phyloP scores from a whole-genome alignment of 2,797 vertebrate genomes.

The Phoxinus dragarum region DNA sequence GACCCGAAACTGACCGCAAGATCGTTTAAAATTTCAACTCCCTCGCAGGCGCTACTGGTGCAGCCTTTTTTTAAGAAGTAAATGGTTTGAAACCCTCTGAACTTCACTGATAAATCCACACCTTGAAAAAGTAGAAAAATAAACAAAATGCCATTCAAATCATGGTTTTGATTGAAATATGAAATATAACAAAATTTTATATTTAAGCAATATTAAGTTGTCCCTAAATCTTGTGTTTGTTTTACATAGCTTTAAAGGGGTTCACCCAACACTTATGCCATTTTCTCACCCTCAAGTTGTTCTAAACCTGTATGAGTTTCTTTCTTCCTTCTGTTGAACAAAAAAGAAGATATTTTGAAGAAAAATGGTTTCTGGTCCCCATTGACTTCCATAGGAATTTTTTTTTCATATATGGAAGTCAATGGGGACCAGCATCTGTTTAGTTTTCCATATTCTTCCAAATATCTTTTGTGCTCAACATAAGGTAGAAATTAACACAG shows the following conservation, averaged over 20 bases:
- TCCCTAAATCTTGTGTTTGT: not conserved
- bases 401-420: too few relatives aligned
- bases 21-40: slow-evolving; percentile 80
- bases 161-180: not conserved
- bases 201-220: not conserved
- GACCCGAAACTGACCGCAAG: slow-evolving; percentile 78
- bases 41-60: slow-evolving; percentile 86
- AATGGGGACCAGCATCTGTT: too few relatives aligned
- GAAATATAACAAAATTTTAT: not conserved
- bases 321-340: too few relatives aligned
- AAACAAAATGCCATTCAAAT: not conserved
- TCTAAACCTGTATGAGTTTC: too few relatives aligned
- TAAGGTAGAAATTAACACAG: too few relatives aligned
- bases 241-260: not conserved
- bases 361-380: too few relatives aligned
- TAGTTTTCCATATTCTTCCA: too few relatives aligned
- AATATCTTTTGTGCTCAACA: too few relatives aligned
- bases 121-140: slow-evolving; percentile 67
- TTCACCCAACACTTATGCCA: too few relatives aligned
- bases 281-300: too few relatives aligned
- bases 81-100: slow-evolving; percentile 72
- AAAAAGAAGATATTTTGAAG: too few relatives aligned
- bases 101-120: slow-evolving; percentile 73
- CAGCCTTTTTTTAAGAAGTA: slow-evolving; percentile 81
- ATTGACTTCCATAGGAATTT: too few relatives aligned